These are phyloP conservation scores for Micrasema minimum DNA, from an alignment of 1,140 invertebrate genomes.

Conservation along the genomic window DNA sequence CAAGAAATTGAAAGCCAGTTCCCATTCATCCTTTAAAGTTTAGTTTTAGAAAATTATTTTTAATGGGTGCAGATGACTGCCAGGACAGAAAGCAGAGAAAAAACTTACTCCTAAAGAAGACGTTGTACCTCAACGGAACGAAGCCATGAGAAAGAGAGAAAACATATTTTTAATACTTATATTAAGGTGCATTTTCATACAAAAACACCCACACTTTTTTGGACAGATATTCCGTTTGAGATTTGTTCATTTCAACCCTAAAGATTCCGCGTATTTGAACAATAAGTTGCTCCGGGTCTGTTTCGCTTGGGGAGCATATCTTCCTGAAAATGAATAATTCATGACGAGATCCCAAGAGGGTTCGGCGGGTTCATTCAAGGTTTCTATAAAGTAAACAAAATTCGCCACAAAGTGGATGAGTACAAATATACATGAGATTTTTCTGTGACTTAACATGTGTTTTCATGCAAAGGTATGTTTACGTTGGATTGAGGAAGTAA, in stretches of 20 bases:
- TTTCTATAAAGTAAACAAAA: slow-evolving; percentile 41
- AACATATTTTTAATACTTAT: too few species aligned
- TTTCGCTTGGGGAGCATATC: slow-evolving; percentile 38
- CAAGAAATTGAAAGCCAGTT: too few species aligned
- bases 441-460: slow-evolving; percentile 27
- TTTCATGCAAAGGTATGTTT: slow-evolving; percentile 29
- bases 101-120: too few species aligned
- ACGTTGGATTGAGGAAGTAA: neutral
- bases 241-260: neutral
- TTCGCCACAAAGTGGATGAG: slow-evolving; percentile 30
- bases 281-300: slow-evolving; percentile 35
- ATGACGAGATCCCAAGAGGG: slow-evolving; percentile 4
- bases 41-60: too few species aligned
- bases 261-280: slow-evolving; percentile 32
- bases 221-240: too few species aligned
- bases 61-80: too few species aligned
- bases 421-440: slow-evolving; percentile 30
- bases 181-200: too few species aligned
- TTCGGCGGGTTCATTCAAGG: neutral
- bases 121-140: too few species aligned
- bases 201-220: too few species aligned
- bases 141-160: too few species aligned
- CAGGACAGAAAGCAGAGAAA: too few species aligned
- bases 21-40: too few species aligned
- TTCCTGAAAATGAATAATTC: slow-evolving; percentile 37